Evolutionary conservation across 2,888 invertebrate genomes (phyloP).

Genomic region (Erebia ligea): DNA sequence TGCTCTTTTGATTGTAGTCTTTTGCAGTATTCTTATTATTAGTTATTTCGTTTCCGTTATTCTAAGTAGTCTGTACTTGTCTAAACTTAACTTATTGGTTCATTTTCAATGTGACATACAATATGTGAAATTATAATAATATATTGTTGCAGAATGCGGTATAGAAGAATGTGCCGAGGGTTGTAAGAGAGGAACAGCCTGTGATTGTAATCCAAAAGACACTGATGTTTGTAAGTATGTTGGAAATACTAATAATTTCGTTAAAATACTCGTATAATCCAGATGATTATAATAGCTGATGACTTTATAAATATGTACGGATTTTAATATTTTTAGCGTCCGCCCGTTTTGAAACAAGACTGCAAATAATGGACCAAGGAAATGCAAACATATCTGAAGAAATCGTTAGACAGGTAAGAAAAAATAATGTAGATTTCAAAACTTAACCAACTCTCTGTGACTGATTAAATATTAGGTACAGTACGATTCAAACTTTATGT

Average conservation of each 20-base stretch:
- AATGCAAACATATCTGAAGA: conserved; percentile 71
- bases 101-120: too few relatives aligned
- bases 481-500: too few relatives aligned
- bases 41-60: too few relatives aligned
- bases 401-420: conserved; percentile 64
- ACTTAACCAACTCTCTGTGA: not conserved
- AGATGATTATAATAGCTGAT: too few relatives aligned
- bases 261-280: not conserved
- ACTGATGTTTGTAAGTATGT: conserved; percentile 63
- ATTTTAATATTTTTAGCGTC: conserved; percentile 70
- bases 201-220: conserved; percentile 72
- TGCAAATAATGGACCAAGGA: conserved; percentile 78
- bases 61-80: too few relatives aligned
- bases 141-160: conserved; percentile 62
- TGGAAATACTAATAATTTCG: conserved; percentile 21
- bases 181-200: conserved; percentile 58
- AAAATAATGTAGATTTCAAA: not conserved
- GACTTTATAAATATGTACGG: too few relatives aligned
- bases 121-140: not conserved
- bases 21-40: too few relatives aligned
- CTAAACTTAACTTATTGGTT: too few relatives aligned
- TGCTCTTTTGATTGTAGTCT: too few relatives aligned
- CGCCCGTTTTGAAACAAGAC: conserved; percentile 84
- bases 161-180: conserved; percentile 72
- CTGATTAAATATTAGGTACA: not conserved